These are phyloP conservation scores for Acanthiza pusilla DNA, from an alignment of 2,797 vertebrate species.

Conservation along the genomic window DNA sequence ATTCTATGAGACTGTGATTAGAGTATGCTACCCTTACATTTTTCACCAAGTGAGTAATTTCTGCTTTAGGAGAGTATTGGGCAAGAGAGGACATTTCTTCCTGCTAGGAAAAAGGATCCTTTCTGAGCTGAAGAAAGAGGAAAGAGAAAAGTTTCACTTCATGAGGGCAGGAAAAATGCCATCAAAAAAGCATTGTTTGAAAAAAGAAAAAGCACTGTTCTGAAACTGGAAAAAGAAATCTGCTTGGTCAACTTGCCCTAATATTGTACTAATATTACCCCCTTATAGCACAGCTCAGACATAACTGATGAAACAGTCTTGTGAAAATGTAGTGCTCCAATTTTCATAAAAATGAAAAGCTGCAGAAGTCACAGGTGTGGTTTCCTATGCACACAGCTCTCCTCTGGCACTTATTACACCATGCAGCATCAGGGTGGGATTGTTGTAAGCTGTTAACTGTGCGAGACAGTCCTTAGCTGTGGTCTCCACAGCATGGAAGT, in stretches of 20 bases:
- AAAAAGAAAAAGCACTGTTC: background rate
- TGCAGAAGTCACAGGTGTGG: background rate
- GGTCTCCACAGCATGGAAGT: background rate
- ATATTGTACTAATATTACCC: background rate
- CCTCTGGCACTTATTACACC: background rate
- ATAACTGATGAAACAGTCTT: background rate
- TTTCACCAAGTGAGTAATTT: background rate
- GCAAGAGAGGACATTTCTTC: background rate
- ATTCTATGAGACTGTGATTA: too few relatives aligned
- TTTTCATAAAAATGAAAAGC: background rate
- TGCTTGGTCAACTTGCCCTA: background rate
- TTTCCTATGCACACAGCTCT: background rate
- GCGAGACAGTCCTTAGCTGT: background rate
- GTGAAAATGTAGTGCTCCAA: background rate
- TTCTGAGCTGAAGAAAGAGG: background rate
- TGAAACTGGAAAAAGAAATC: background rate
- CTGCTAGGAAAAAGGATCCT: background rate
- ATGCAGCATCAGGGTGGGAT: background rate
- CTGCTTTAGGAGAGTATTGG: background rate
- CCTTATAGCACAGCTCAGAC: background rate
- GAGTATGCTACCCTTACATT: background rate
- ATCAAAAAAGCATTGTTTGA: too few relatives aligned
- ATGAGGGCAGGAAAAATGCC: background rate
- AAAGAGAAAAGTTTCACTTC: background rate
- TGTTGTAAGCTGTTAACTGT: background rate